Evolutionary conservation across 2,113 vertebrate species (phyloP), one percentile per base, ranked within the genome.

Genomic region (Elaphurus davidianus): DNA sequence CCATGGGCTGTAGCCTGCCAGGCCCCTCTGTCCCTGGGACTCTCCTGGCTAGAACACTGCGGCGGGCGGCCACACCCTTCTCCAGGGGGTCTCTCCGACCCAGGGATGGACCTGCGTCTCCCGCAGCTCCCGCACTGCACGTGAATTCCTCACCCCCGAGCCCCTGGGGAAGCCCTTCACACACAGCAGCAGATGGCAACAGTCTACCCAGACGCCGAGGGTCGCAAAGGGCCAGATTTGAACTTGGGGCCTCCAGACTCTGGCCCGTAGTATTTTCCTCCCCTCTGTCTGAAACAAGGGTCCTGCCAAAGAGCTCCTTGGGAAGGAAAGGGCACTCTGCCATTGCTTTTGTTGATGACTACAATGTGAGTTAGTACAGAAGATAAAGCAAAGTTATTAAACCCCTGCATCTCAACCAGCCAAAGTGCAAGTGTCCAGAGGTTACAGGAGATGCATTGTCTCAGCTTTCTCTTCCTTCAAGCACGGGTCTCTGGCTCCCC

Each of bases 171-270:
- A 27, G 71, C 71, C 71, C 36, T 86, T 7, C 30, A 1, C 9
- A 19, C 17, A 21, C 9, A 1, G 6, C 0, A 2, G 71, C n/a
- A 0, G n/a, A 4, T 15, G 55, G 2, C 23, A 4, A 0, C 12
- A 10, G 10, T 8, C 17, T 45, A 16, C 14, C 45, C 1, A 8
- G 88, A 36, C 33, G 21, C 40, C 4, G 13, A n/a, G 50, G 12
- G 11, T 36, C 8, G 16, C 2, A 11, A 10, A 8, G 50, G n/a
- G 52, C 7, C 36, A 19, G 43, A 23, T 16, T 5, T 43, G 76
- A 52, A 5, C 16, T 14, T 33, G 23, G 40, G 60, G 52, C 19
- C 2, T 15, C 17, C 11, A 1, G 1, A 3, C 0, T 6, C 10
- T 11, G 23, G 54, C 27, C 11, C 3, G 4, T 27, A 4, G 15